phyloP scores from a whole-genome alignment of 2,113 vertebrate genomes.

The Entomyzon cyanotis region DNA sequence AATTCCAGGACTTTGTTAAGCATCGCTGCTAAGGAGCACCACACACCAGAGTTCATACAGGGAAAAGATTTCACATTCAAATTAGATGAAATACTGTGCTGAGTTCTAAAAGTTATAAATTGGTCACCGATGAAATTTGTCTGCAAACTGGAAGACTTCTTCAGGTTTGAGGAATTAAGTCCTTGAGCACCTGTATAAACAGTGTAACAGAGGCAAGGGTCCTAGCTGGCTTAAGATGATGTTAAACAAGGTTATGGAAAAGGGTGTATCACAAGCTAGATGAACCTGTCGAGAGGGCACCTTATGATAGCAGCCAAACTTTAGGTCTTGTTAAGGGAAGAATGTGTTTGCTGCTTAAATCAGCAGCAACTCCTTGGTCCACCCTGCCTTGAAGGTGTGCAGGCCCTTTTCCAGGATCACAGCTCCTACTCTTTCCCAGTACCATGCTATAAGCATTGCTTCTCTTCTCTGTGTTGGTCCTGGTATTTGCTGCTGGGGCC shows the following conservation, averaged over 20 bases:
- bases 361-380: neutral
- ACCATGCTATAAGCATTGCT: rapidly evolving
- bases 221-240: neutral
- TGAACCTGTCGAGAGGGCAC: neutral
- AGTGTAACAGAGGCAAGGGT: neutral
- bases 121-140: neutral
- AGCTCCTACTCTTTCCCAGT: neutral
- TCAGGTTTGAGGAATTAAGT: neutral
- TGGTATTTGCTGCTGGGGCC: neutral
- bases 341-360: neutral
- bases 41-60: rapidly evolving
- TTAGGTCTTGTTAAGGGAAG: neutral
- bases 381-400: neutral
- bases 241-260: neutral
- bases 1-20: neutral
- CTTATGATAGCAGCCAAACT: neutral
- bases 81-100: neutral
- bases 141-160: neutral
- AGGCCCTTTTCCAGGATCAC: neutral
- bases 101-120: neutral
- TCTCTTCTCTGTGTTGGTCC: neutral
- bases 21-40: neutral
- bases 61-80: neutral
- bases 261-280: neutral
- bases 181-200: neutral